Evolutionary conservation across 2,113 vertebrate species (phyloP).

Genomic region (Cervus canadensis): DNA sequence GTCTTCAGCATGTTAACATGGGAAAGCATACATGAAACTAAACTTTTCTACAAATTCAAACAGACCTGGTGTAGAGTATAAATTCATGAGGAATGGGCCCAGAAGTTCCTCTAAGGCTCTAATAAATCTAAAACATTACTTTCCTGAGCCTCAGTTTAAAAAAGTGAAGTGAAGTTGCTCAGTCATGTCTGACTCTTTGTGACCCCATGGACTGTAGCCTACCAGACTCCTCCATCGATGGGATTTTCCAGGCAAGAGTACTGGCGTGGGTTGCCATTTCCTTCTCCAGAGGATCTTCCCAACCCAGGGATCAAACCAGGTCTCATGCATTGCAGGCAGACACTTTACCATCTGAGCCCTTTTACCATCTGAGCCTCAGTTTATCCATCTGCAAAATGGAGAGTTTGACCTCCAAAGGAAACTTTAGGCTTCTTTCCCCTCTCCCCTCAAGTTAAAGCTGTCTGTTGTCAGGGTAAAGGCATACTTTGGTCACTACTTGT

Average conservation of each 20-base stretch:
- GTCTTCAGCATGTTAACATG: not conserved
- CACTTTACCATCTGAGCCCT: not conserved
- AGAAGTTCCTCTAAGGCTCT: not conserved
- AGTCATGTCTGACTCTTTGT: not conserved
- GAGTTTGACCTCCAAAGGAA: not conserved
- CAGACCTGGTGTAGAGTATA: not conserved
- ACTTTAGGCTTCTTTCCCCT: not conserved
- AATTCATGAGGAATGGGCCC: not conserved
- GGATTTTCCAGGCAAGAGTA: not conserved
- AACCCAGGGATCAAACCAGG: not conserved
- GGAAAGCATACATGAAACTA: not conserved
- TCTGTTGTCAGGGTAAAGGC: not conserved
- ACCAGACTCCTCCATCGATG: not conserved
- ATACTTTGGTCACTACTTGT: not conserved
- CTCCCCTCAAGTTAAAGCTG: not conserved
- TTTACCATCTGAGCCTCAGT: not conserved
- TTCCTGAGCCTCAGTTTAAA: not conserved
- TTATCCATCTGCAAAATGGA: not conserved
- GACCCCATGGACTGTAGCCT: not conserved
- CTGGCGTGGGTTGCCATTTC: not conserved
- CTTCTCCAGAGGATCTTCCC: not conserved
- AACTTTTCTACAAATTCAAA: not conserved
- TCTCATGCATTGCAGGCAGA: fast-evolving
- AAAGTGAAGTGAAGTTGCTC: not conserved
- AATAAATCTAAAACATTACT: not conserved